Percentiles rank a stretch among this genome's conserved stretches.
phyloP scores from a whole-genome alignment of 2,113 vertebrate species.

The Felis chaus region DNA sequence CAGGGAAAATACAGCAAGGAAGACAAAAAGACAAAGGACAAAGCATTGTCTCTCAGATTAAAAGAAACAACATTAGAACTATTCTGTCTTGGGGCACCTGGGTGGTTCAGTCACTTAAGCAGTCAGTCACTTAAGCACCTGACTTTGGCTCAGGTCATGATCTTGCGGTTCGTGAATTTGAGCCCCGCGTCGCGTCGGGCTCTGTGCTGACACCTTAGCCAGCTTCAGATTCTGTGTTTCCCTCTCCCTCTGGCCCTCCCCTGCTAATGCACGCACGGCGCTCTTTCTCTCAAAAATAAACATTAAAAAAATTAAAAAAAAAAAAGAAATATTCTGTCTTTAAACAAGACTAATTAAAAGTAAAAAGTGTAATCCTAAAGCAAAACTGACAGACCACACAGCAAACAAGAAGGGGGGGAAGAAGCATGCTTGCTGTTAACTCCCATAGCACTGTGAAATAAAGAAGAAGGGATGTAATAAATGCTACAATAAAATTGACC shows the following conservation, averaged over 20 bases:
- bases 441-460: background rate
- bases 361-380: background rate
- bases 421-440: background rate
- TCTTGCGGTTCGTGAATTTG: background rate
- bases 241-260: background rate
- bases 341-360: background rate
- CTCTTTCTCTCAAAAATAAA: background rate
- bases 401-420: background rate
- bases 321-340: background rate
- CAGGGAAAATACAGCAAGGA: background rate
- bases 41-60: background rate
- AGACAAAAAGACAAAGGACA: background rate
- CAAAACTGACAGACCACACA: background rate
- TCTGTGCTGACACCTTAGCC: no score
- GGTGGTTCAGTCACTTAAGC: background rate
- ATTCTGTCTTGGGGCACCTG: background rate
- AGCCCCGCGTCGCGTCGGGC: accelerated
- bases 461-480: background rate
- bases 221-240: no score
- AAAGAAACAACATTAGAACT: background rate
- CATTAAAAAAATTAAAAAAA: background rate
- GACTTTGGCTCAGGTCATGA: background rate
- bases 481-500: background rate
- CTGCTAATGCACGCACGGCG: no score
- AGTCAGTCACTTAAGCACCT: background rate